Evolutionary conservation across 2,797 vertebrate genomes (phyloP).

Genomic region (Acanthornis magna): DNA sequence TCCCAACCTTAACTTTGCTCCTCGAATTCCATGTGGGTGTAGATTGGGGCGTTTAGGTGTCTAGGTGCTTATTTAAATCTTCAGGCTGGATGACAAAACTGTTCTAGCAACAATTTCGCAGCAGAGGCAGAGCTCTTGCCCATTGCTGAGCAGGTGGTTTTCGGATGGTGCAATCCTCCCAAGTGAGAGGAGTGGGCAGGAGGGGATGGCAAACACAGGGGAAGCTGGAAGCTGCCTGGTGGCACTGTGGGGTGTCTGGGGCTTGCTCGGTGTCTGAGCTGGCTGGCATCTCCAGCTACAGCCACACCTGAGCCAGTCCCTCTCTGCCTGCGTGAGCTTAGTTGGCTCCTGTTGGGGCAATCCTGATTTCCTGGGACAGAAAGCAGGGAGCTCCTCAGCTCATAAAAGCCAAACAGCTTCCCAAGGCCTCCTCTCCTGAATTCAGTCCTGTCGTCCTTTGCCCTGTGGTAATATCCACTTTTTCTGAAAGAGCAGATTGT

Average conservation of each 20-base stretch:
- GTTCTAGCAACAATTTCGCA: not conserved
- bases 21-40: not conserved
- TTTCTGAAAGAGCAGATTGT: not conserved
- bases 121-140: not conserved
- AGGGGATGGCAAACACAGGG: not conserved
- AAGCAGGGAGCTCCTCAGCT: not conserved
- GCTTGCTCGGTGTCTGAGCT: not conserved
- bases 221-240: not conserved
- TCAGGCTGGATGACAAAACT: not conserved
- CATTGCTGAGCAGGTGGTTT: not conserved
- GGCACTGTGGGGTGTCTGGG: not conserved
- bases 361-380: not conserved
- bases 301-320: not conserved
- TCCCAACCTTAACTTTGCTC: not conserved
- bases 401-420: not conserved
- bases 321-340: not conserved
- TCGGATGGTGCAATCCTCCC: not conserved
- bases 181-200: not conserved
- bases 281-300: not conserved
- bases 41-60: not conserved
- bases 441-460: not conserved
- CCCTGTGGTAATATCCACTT: not conserved
- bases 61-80: not conserved
- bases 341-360: not conserved
- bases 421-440: not conserved